phyloP scores from a whole-genome alignment of 2,888 invertebrate species.

The Fragum fragum region DNA sequence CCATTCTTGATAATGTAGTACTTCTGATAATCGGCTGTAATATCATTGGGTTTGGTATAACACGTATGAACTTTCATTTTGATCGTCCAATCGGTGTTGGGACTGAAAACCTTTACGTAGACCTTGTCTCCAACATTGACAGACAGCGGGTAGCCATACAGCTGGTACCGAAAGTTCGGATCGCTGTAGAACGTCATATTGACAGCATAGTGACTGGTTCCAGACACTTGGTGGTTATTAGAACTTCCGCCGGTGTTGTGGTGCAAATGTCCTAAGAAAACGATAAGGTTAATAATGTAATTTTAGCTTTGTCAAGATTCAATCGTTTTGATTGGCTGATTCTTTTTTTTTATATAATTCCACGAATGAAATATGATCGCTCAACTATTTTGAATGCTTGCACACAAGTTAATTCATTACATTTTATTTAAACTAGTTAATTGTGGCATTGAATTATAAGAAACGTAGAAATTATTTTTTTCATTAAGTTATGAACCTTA shows the following conservation, averaged over 20 bases:
- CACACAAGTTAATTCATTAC: no score
- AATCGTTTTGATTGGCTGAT: no score
- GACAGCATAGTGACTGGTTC: constrained; percentile 48
- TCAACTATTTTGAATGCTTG: no score
- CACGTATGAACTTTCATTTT: constrained; percentile 62
- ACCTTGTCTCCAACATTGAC: constrained; percentile 54
- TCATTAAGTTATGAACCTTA: no score
- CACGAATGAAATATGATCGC: no score
- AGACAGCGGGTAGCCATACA: constrained; percentile 44
- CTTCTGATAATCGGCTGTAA: constrained; percentile 34
- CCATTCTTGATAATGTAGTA: constrained; percentile 58
- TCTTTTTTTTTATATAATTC: no score
- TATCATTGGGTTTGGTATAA: constrained; percentile 55
- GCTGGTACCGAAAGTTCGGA: constrained; percentile 42
- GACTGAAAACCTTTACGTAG: constrained; percentile 63
- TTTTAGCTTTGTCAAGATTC: no score
- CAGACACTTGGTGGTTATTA: constrained; percentile 29
- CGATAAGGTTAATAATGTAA: no score
- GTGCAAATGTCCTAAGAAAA: constrained; percentile 1
- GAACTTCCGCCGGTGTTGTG: constrained; percentile 5
- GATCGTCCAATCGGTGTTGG: constrained; percentile 49
- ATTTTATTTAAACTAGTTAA: no score
- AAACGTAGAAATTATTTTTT: no score
- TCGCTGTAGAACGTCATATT: constrained; percentile 56
- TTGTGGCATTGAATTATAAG: no score